Base-by-base conservation (phyloP, 2,113 vertebrate genomes). In the Erpornis zantholeuca region DNA sequence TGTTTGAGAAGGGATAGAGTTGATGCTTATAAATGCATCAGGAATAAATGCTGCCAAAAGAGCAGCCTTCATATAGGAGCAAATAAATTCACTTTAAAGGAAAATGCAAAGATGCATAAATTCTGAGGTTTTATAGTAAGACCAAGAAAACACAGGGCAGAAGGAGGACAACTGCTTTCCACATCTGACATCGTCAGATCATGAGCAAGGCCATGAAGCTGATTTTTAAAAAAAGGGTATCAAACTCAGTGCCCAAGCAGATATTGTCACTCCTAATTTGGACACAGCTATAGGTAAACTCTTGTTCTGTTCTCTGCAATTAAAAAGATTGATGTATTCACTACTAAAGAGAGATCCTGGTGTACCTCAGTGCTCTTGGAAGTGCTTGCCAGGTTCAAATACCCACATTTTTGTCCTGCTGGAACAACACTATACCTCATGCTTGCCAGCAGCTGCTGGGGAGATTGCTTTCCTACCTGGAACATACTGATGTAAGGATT, bases 1-100 rank as follows among this genome's bases (percentile, higher is more conserved):
- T 9, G 31, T 73, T 79, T 61, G 42, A 72, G 79, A 72, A 65
- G 20, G 82, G 82, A 80, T 93, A 79, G 82, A 47, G 35, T 83
- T 95, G 54, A 71, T 83, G 47, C 24, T 59, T 95, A 81, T 86
- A 92, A 94, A 96, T 88, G 86, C 17, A 61, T 47, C 35, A 38
- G 18, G 33, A 90, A 82, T 76, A 82, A 86, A 83, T 54, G 42
- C 80, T 80, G 68, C 47, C 14, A 0, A 63, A 92, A 83, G 33
- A 54, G 35, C 50, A 88, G 7, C 33, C 54, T 76, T 88, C 60
- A 35, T 27, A 14, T 15, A 61, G 29, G 10, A 86, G 38, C 14
- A 76, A 88, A 85, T 33, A 72, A 80, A 56, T 57, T n/a, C 7
- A 42, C 45, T 72, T 72, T 50, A 79, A 80, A 42, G 28, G 36